phyloP scores from a whole-genome alignment of 1,140 invertebrate species.

The Diploscapter pachys region DNA sequence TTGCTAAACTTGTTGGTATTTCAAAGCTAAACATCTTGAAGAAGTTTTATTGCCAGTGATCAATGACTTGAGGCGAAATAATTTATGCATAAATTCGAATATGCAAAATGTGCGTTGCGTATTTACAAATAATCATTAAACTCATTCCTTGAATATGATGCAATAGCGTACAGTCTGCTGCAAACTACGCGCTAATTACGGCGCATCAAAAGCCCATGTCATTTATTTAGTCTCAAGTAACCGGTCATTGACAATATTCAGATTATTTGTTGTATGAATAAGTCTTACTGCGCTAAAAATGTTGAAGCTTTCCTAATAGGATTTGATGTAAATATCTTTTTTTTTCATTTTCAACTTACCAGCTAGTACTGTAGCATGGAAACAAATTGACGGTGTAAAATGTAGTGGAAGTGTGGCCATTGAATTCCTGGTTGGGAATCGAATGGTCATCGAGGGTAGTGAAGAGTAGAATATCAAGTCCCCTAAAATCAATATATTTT shows the following conservation, averaged over 20 bases:
- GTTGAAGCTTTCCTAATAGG: not conserved
- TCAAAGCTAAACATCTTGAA: not conserved
- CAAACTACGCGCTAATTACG: too few relatives aligned
- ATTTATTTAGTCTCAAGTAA: too few relatives aligned
- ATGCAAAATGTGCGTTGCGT: not conserved
- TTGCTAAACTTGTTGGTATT: not conserved
- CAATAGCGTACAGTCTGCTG: too few relatives aligned
- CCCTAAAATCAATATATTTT: not conserved
- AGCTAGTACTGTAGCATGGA: slow-evolving; percentile 7
- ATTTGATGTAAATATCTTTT: not conserved
- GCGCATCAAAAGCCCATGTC: too few relatives aligned
- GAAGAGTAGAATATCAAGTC: slow-evolving; percentile 1
- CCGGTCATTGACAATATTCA: not conserved
- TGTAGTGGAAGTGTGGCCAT: not conserved
- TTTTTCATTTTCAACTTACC: not conserved
- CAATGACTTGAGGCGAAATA: not conserved
- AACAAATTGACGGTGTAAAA: slow-evolving; percentile 11
- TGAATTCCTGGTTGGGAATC: not conserved
- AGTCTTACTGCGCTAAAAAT: not conserved
- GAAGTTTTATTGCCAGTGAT: not conserved
- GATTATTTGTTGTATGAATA: not conserved
- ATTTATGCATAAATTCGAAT: not conserved
- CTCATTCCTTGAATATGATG: too few relatives aligned
- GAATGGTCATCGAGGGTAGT: slow-evolving; percentile 9
- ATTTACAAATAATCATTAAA: not conserved